Evolutionary conservation across 2,113 vertebrate species (phyloP), one percentile per base, ranked within the genome.

Genomic region (Agelaius tricolor): DNA sequence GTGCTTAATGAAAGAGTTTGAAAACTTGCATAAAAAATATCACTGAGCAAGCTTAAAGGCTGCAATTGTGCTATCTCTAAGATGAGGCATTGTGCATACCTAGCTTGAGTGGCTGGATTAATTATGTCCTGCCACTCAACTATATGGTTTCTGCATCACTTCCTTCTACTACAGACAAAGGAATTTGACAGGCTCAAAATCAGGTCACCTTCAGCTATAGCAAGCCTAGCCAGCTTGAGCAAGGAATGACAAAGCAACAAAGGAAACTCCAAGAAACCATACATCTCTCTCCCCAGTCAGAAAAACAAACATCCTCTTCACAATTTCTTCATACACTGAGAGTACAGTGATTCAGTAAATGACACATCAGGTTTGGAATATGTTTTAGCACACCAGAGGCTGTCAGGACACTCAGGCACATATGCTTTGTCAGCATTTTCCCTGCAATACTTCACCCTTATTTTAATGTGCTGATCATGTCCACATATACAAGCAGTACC

Each of bases 141-240:
- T 59, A 43, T 19, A 37, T 11, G 28, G 44, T 92, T 91, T 59
- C 51, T 74, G 66, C 52, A 86, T 79, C 43, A 67, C 90, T 91
- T 93, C 59, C 27, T 74, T 59, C 52, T 80, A 13, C 55, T 43
- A 28, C 55, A 69, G n/a, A 67, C 67, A 90, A 24, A 23, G 59
- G 79, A 83, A 91, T 91, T 83, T 71, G 35, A 20, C 63, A 80
- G 59, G 73, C 84, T 57, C 44, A 84, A 81, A 89, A 93, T 68
- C 84, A 91, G 84, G 87, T 95, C 81, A 87, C 58, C 51, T 94
- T 85, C 52, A 91, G 54, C 49, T 84, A 65, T 12, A 28, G 55
- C 37, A 87, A 65, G 15, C 13, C 62, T 72, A n/a, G 31, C 14
- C 69, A 78, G 6, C 58, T 84, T 91, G 66, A 89, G 75, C 27